Percentiles rank a stretch among this genome's conserved stretches.
Evolutionary conservation across 1,140 invertebrate species (phyloP).

Genomic region (Cepaea nemoralis): DNA sequence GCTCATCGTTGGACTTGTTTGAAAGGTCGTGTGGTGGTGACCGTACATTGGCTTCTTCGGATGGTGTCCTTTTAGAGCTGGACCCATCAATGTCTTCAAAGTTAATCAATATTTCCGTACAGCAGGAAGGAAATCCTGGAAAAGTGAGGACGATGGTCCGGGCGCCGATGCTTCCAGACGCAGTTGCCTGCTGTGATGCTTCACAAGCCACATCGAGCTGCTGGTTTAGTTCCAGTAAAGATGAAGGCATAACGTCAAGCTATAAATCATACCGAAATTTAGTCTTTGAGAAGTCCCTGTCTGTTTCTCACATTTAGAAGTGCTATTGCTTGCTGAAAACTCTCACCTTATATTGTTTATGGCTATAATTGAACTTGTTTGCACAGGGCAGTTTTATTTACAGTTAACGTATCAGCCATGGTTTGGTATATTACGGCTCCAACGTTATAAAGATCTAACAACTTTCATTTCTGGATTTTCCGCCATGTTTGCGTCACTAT

Average conservation of each 20-base stretch:
- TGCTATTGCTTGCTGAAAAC: background rate
- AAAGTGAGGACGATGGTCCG: background rate
- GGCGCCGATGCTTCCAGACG: background rate
- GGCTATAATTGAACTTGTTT: background rate
- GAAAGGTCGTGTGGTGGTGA: background rate
- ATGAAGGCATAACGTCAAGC: background rate
- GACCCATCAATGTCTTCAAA: background rate
- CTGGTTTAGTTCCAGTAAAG: background rate
- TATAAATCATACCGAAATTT: background rate
- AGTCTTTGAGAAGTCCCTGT: background rate
- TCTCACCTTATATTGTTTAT: background rate
- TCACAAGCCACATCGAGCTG: background rate
- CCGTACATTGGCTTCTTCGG: background rate
- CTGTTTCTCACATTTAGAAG: background rate
- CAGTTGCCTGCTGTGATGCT: background rate
- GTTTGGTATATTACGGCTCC: too few relatives aligned
- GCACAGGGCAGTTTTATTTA: background rate
- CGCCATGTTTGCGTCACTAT: too few relatives aligned
- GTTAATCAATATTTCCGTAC: background rate
- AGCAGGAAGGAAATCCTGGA: background rate
- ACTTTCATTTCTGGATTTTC: too few relatives aligned
- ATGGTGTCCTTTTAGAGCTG: background rate
- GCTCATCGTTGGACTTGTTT: background rate
- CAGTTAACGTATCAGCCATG: background rate
- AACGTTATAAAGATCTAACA: too few relatives aligned